phyloP scores from a whole-genome alignment of 1,140 invertebrate genomes.

The Melitaea cinxia region DNA sequence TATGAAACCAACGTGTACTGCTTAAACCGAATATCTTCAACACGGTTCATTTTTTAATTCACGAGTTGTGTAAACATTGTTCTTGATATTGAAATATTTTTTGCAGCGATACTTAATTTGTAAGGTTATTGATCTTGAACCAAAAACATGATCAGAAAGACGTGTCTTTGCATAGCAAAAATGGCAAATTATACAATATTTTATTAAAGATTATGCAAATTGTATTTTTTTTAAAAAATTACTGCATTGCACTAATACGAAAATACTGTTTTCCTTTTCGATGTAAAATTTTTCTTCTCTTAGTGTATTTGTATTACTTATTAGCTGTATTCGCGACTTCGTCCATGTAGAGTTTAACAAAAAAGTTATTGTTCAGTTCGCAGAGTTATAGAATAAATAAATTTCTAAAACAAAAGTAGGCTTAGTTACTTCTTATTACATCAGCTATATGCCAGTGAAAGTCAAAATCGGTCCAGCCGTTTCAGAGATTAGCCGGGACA shows the following conservation, averaged over 20 bases:
- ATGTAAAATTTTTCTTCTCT: no score
- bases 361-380: no score
- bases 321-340: no score
- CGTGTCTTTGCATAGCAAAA: background rate
- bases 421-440: no score
- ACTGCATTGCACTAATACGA: no score
- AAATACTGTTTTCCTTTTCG: no score
- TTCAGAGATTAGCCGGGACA: slow-evolving; percentile 29
- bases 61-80: slow-evolving; percentile 4
- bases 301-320: no score
- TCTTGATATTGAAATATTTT: slow-evolving; percentile 8
- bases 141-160: background rate
- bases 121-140: slow-evolving; percentile 14
- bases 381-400: no score
- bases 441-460: background rate
- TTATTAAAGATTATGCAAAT: no score
- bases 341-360: no score
- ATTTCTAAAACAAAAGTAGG: no score
- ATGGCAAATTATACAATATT: background rate
- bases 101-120: background rate
- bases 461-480: slow-evolving; percentile 25
- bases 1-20: slow-evolving; percentile 45
- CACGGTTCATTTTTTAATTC: slow-evolving; percentile 16
- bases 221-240: no score
- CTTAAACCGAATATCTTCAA: slow-evolving; percentile 41